Evolutionary conservation across 1,140 invertebrate genomes (phyloP).

Genomic region (Drosophila obscura): DNA sequence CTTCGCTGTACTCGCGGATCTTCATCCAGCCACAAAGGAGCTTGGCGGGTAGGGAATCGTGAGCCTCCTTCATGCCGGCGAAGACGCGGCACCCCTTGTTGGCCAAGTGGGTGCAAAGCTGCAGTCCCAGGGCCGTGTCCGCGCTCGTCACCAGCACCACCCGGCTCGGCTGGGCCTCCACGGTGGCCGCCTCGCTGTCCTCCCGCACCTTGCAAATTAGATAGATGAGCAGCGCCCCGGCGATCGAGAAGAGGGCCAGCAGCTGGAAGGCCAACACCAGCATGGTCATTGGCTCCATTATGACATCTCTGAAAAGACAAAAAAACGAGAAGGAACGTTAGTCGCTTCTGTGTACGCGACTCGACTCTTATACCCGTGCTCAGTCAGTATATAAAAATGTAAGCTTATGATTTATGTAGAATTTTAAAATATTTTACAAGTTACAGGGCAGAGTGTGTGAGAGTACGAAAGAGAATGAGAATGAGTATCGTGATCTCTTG

Average conservation of each 20-base stretch:
- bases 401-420: no score
- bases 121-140: conserved; percentile 90
- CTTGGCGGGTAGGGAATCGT: conserved; percentile 84
- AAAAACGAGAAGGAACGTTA: no score
- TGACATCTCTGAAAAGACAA: conserved; percentile 75
- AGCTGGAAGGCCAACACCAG: conserved; percentile 90
- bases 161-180: conserved; percentile 83
- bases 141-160: conserved; percentile 90
- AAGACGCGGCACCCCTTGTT: conserved; percentile 90
- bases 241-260: conserved; percentile 90
- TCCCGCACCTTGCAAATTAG: conserved; percentile 89
- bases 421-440: no score
- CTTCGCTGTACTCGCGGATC: conserved; percentile 85
- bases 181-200: conserved; percentile 70
- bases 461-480: no score
- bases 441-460: no score
- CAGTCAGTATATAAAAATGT: no score
- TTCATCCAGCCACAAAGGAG: conserved; percentile 87
- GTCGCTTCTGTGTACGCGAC: no score
- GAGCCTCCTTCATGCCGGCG: conserved; percentile 88
- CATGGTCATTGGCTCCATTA: conserved; percentile 91
- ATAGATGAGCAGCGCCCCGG: conserved; percentile 90
- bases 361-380: no score
- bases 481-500: no score
- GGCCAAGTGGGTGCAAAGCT: conserved; percentile 86